These are phyloP conservation scores for Falco naumanni DNA, from an alignment of 2,797 vertebrate species.

Conservation along the genomic window DNA sequence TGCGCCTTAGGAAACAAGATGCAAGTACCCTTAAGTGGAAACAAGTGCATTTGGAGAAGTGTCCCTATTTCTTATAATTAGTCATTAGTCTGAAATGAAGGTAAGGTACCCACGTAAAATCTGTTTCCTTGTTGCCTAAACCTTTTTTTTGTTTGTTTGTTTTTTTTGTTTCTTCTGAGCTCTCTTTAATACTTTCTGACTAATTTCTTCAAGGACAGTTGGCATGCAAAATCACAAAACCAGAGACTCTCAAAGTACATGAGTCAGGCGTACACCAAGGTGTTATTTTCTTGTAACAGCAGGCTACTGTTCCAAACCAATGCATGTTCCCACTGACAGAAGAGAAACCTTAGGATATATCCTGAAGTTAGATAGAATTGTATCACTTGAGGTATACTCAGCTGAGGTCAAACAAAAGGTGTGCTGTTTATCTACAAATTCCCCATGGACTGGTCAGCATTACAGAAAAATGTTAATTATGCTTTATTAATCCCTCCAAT, in stretches of 20 bases:
- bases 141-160: not conserved
- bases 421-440: not conserved
- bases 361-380: not conserved
- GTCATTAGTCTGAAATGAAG: not conserved
- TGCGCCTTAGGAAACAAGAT: not conserved
- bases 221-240: not conserved
- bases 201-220: not conserved
- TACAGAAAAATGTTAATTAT: not conserved
- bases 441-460: not conserved
- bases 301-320: not conserved
- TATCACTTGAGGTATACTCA: not conserved
- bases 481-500: not conserved
- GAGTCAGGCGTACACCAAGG: rapidly evolving
- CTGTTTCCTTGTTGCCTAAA: not conserved
- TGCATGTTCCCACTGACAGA: not conserved
- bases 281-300: not conserved
- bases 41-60: not conserved
- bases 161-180: not conserved
- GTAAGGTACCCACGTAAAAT: not conserved
- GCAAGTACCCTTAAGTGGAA: not conserved
- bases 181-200: not conserved
- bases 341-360: not conserved
- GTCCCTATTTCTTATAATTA: not conserved
- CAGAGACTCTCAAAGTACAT: not conserved
- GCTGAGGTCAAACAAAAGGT: not conserved